Evolutionary conservation across 1,140 invertebrate species (phyloP), one percentile per base, ranked within the genome.

Genomic region (Spodoptera litura): DNA sequence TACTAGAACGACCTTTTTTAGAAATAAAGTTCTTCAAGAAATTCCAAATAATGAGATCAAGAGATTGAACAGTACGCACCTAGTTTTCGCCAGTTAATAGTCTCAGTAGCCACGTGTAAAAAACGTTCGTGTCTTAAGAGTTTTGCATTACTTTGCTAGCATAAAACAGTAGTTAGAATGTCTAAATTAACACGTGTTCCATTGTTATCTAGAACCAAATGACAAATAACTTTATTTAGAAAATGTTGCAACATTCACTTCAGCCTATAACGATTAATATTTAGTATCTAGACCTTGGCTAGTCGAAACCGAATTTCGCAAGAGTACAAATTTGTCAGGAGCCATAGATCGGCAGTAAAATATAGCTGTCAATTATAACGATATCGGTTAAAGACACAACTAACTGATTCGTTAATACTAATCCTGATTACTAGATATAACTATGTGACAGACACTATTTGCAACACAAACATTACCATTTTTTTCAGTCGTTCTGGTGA

Each of bases 181-280:
- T 64, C 31, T 61, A 44, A n/a, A 15, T 64, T 64, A 49, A 64
- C 61, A 44, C n/a, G 35, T 49, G 35, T 64, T 49, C 61, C 61
- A 64, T 64, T 64, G 61, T 68, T 68, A 68, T 68, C 49, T n/a
- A 12, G 3, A 64, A 68, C 64, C 9, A 11, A 52, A 68, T 53
- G 44, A 52, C 64, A 68, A 68, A 68, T 68, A 68, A 62, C 55
- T 61, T 58, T 51, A 74, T 61, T 64, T 38, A 64, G 62, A 56
- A 77, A 77, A 64, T 55, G n/a, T 68, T n/a, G 49, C 38, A 75
- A 75, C 73, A 64, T 75, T 75, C 73, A 75, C 73, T 75, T 62
- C 38, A 53, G 59, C 49, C 55, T 53, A 35, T 12, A 27, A 25
- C 49, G 73, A 75, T 52, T 73, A 73, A 73, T 75, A 53, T 62